Evolutionary conservation across 2,888 invertebrate species (phyloP).

Genomic region (Idaea dimidiata): DNA sequence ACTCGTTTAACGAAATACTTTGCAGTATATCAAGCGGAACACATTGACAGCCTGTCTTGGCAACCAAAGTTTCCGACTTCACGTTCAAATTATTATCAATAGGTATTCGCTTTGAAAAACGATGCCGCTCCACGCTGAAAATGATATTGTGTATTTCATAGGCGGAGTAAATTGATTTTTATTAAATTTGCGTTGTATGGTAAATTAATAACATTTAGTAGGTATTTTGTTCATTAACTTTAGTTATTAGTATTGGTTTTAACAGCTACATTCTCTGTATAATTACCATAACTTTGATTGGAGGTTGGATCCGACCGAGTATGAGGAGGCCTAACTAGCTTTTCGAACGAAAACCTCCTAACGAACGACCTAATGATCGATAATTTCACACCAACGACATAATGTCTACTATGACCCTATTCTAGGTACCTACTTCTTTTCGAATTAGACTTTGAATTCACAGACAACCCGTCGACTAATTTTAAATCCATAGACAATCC

Average conservation of each 20-base stretch:
- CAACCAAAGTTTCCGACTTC: not conserved
- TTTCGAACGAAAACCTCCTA: too few species aligned
- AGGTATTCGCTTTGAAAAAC: not conserved
- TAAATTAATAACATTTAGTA: too few species aligned
- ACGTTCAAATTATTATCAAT: not conserved
- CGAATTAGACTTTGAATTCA: not conserved
- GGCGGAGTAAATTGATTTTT: not conserved
- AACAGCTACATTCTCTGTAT: too few species aligned
- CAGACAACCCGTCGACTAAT: not conserved
- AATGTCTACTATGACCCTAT: not conserved
- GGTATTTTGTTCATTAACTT: too few species aligned
- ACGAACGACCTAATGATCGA: too few species aligned
- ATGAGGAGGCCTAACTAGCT: too few species aligned
- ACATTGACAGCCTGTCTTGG: slow-evolving; percentile 2
- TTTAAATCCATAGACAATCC: not conserved
- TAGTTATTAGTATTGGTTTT: too few species aligned
- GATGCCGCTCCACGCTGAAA: not conserved
- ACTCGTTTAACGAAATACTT: slow-evolving; percentile 1
- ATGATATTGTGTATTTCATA: not conserved
- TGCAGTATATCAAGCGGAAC: not conserved
- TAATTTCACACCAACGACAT: too few species aligned
- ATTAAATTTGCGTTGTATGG: too few species aligned
- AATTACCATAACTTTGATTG: too few species aligned
- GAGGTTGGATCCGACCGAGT: too few species aligned
- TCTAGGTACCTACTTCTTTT: not conserved